A percentile compares a stretch with the other conserved stretches of the same genome.
Evolutionary conservation across 2,113 vertebrate genomes (phyloP).

Genomic region (Mus spicilegus): DNA sequence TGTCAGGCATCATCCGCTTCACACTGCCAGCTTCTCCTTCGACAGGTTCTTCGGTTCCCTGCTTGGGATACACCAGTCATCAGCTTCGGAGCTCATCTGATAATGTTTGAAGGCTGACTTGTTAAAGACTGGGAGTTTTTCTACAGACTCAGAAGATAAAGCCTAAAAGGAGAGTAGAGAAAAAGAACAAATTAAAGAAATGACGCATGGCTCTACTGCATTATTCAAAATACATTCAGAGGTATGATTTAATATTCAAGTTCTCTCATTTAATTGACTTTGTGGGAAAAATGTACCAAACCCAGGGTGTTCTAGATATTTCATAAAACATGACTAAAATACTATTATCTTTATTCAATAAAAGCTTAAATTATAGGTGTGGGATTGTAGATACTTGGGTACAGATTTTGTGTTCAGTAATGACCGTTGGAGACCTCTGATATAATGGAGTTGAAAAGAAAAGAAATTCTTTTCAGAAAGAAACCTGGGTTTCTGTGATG

Average conservation of each 20-base stretch:
- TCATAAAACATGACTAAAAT: background rate
- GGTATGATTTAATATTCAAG: background rate
- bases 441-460: background rate
- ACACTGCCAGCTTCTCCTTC: slow-evolving; percentile 86
- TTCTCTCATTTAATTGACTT: background rate
- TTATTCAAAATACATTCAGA: slow-evolving; percentile 31
- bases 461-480: background rate
- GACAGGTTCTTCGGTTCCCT: slow-evolving; percentile 92
- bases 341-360: background rate
- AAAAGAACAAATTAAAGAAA: background rate
- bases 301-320: background rate
- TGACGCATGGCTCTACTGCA: background rate
- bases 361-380: background rate
- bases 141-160: slow-evolving; percentile 95
- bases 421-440: background rate
- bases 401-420: background rate
- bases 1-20: slow-evolving; percentile 68
- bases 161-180: slow-evolving; percentile 87
- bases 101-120: slow-evolving; percentile 96
- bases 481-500: background rate
- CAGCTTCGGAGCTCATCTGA: slow-evolving; percentile 91
- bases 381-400: background rate
- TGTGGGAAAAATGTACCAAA: background rate
- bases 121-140: slow-evolving; percentile 98
- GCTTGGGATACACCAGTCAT: slow-evolving; percentile 98